phyloP scores from a whole-genome alignment of 2,113 vertebrate genomes.

The Physeter macrocephalus region DNA sequence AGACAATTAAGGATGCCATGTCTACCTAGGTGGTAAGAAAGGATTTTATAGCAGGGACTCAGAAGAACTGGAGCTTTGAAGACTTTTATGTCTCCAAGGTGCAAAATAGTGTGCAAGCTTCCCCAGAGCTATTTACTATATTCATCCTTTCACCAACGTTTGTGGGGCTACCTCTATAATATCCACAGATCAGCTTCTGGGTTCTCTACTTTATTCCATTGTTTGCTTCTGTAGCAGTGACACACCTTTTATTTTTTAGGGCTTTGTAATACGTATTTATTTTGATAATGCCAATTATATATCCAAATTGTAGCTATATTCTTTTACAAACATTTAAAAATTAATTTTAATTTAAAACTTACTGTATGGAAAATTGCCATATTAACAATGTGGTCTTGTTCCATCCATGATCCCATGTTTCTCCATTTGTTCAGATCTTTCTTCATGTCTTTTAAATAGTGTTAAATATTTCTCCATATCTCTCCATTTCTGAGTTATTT shows the following conservation, averaged over 20 bases:
- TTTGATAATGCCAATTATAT: not conserved
- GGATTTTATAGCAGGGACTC: not conserved
- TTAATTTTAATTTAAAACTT: not conserved
- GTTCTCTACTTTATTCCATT: not conserved
- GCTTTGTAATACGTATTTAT: not conserved
- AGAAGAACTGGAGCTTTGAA: not conserved
- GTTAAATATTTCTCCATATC: not conserved
- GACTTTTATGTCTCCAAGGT: not conserved
- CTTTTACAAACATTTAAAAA: not conserved
- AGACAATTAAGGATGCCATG: not conserved
- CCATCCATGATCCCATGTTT: not conserved
- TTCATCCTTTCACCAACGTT: not conserved
- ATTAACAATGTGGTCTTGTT: not conserved
- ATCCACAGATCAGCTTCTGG: not conserved
- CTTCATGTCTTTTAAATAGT: not conserved
- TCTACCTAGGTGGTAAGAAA: not conserved
- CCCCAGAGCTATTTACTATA: not conserved
- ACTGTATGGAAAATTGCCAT: not conserved
- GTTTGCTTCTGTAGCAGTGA: not conserved
- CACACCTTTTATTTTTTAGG: not conserved
- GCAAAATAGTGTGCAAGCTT: not conserved
- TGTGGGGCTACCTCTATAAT: not conserved
- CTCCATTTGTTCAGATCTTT: not conserved
- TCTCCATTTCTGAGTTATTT: not conserved
- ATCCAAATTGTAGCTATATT: not conserved